Base-by-base conservation (phyloP, 2,797 vertebrate species). In the Xenentodon cancila region DNA sequence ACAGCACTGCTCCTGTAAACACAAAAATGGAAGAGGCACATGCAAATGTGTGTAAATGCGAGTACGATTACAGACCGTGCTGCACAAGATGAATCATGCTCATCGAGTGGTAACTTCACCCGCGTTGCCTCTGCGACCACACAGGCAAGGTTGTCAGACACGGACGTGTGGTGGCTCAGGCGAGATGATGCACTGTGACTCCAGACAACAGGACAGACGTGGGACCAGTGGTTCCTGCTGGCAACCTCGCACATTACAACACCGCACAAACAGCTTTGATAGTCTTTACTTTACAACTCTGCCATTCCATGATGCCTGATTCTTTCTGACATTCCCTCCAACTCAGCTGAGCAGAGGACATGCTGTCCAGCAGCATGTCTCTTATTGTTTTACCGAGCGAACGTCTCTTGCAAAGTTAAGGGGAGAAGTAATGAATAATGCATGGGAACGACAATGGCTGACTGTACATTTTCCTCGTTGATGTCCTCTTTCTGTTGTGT, bases 401-500 rank as follows among this genome's bases (percentile, higher is more conserved):
- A 61, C 55, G 37, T 80, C 81, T 73, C 73, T 77, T 56, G 53
- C 73, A 75, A 66, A 75, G 53, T 54, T 81, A 19, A 72, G 55
- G 82, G 84, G 73, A 79, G 48, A 70, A 63, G 56, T 57, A 64
- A 3, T 7, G 32, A 32, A 32, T 7, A 9, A 52, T 15, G 55
- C 82, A 71, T 56, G 60, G 74, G 82, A 50, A 77, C 73, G 42
- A 71, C 61, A 66, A 81, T 17, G 30, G 65, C 53, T 43, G 69
- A 75, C 57, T 49, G 93, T 73, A 84, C 72, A 19, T 79, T 68
- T 82, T 61, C 25, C 59, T 84, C 85, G 86, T 92, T 89, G 84
- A 86, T 89, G 85, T 90, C 85, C 85, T 25, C 25, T 25, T 92
- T 93, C 85, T 90, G 89, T 93, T 89, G 87, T 87, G 90, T 91